These are phyloP conservation scores for Ormyrus thymus DNA, from an alignment of 2,888 invertebrate species.

Conservation along the genomic window DNA sequence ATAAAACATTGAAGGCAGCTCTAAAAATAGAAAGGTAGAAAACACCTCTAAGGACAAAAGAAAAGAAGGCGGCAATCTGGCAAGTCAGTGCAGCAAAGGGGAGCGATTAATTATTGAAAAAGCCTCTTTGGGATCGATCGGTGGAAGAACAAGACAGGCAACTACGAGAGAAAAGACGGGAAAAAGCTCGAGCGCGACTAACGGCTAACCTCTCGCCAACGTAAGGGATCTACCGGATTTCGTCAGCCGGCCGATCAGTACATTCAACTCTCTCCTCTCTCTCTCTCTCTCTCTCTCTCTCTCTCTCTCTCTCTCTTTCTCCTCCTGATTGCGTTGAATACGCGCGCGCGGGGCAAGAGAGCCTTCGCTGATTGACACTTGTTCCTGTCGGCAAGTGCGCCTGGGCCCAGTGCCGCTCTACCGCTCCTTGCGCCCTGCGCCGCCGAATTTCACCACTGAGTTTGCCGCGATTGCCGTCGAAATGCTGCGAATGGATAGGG, in stretches of 20 bases:
- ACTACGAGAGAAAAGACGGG: neutral
- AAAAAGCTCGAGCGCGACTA: neutral
- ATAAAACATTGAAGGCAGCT: too few species aligned
- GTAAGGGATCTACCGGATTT: slow-evolving; percentile 8
- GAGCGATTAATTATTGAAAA: neutral
- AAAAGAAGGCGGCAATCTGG: too few species aligned
- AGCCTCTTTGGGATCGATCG: slow-evolving; percentile 1
- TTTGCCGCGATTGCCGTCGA: too few species aligned
- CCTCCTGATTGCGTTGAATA: slow-evolving; percentile 64
- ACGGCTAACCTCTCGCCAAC: neutral
- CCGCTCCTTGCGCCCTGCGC: neutral
- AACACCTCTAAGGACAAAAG: too few species aligned
- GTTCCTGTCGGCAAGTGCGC: slow-evolving; percentile 61
- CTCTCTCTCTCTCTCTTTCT: slow-evolving; percentile 42
- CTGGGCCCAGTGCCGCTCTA: slow-evolving; percentile 24
- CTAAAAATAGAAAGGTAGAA: too few species aligned
- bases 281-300: slow-evolving; percentile 37
- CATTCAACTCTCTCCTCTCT: slow-evolving; percentile 58
- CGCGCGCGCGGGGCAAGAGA: slow-evolving; percentile 24
- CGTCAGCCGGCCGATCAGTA: slow-evolving; percentile 53
- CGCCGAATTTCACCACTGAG: too few species aligned
- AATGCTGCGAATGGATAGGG: too few species aligned
- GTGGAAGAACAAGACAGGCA: neutral
- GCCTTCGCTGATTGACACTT: slow-evolving; percentile 70
- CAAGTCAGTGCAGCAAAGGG: too few species aligned